phyloP scores from a whole-genome alignment of 2,797 vertebrate species.

The Coreius guichenoti region DNA sequence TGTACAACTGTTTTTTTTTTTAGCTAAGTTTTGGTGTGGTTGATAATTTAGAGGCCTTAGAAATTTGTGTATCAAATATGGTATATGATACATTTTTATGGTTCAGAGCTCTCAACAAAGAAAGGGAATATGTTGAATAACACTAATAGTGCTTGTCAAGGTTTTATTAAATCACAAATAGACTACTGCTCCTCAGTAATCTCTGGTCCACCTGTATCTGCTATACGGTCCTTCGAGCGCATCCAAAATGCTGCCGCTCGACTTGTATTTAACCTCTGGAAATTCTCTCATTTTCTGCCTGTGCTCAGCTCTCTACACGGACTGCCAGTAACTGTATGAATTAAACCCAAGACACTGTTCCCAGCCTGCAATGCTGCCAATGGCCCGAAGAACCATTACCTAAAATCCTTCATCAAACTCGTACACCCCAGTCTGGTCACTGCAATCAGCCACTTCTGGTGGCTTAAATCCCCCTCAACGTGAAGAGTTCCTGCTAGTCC shows the following conservation, averaged over 20 bases:
- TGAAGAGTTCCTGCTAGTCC: neutral
- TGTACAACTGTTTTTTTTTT: neutral
- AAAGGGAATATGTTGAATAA: neutral
- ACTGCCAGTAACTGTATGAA: slow-evolving; percentile 35
- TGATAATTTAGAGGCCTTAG: neutral
- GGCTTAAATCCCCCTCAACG: slow-evolving; percentile 29
- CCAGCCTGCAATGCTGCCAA: slow-evolving; percentile 21
- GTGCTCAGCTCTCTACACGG: slow-evolving; percentile 34
- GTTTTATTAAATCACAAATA: neutral
- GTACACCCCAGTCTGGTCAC: slow-evolving; percentile 21
- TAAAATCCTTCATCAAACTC: slow-evolving; percentile 42
- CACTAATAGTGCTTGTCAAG: neutral
- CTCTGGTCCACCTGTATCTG: slow-evolving; percentile 31
- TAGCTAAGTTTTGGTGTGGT: too few species aligned
- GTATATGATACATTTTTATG: neutral
- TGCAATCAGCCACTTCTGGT: slow-evolving; percentile 13
- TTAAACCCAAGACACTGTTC: slow-evolving; percentile 36
- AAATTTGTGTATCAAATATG: neutral
- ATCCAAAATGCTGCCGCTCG: slow-evolving; percentile 28
- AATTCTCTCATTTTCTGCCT: slow-evolving; percentile 47
- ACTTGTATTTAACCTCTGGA: slow-evolving; percentile 53
- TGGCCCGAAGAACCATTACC: slow-evolving; percentile 31
- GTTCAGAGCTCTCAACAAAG: neutral
- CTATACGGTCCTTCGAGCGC: neutral
- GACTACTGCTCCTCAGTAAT: neutral